phyloP scores from a whole-genome alignment of 1,140 invertebrate genomes.

The Aethina tumida region DNA sequence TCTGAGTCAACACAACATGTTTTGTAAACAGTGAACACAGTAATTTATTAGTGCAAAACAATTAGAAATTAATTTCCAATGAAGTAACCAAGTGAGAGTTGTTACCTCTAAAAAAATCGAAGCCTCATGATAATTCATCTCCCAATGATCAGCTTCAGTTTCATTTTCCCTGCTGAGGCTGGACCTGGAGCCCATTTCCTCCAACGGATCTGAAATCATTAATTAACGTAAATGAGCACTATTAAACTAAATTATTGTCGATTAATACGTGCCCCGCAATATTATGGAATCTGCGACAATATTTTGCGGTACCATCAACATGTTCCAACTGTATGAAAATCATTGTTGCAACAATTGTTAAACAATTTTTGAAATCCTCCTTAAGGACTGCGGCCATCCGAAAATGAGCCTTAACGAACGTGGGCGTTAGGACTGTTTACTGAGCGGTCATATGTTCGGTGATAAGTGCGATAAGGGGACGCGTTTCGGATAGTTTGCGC shows the following conservation, averaged over 20 bases:
- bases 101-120: slow-evolving; percentile 70
- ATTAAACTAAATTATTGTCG: not conserved
- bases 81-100: not conserved
- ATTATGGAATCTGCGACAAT: not conserved
- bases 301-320: not conserved
- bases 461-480: not conserved
- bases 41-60: no score
- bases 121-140: slow-evolving; percentile 85
- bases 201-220: slow-evolving; percentile 20
- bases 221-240: not conserved
- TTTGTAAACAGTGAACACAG: no score
- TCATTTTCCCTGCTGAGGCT: slow-evolving; percentile 31
- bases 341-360: slow-evolving; percentile 1
- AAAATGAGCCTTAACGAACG: slow-evolving; percentile 3
- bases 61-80: no score
- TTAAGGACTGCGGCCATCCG: not conserved
- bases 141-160: slow-evolving; percentile 50
- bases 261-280: not conserved
- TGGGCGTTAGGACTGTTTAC: not conserved
- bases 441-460: not conserved
- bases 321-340: not conserved
- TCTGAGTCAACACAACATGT: no score
- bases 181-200: slow-evolving; percentile 37
- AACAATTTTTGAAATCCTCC: not conserved
- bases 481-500: no score